Base-by-base conservation (phyloP, 2,113 vertebrate genomes). In the Tinamus guttatus region DNA sequence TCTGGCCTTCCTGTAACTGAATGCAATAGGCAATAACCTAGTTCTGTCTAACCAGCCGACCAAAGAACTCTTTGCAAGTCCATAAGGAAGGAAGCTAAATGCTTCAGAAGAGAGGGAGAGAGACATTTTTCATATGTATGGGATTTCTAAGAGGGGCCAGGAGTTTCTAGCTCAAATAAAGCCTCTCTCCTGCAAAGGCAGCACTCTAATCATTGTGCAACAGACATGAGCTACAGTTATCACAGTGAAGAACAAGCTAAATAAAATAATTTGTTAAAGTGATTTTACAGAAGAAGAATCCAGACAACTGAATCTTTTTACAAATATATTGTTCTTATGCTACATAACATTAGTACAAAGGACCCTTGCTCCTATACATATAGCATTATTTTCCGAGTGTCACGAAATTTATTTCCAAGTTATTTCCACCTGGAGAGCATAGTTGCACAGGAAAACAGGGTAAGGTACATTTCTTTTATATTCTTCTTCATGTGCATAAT, bases 51-150 rank as follows among this genome's bases (percentile, higher is more conserved):
- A 71, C 56, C 32, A 47, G 20, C 25, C 34, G 24, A 43, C 18
- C 63, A 51, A 67, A 62, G 24, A 73, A 52, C 11, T 54, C 40
- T 81, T 76, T 87, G 6, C 32, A 85, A 38, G 32, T 25, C 19
- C 12, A 27, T 7, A 74, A 36, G 51, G 32, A 62, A 74, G 34
- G 32, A 62, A 74, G 34, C 15, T 25, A 70, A 59, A 43, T 14
- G 18, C 32, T 71, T 22, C 16, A 25, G 25, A 25, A 21, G 28
- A 38, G 13, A 67, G 51, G 13, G 32, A 88, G 22, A 54, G 54
- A 67, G 21, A 4, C 20, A 20, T 0, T 0, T 9, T 49, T 2
- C 83, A 32, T 47, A 79, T 16, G 36, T 0, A 18, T 0, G 18
- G 2, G 21, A 71, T 34, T 87, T 75, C 56, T 84, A 59, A 41